These are phyloP conservation scores for Propsilocerus akamusi DNA, from an alignment of 1,140 invertebrate genomes.

Conservation along the genomic window DNA sequence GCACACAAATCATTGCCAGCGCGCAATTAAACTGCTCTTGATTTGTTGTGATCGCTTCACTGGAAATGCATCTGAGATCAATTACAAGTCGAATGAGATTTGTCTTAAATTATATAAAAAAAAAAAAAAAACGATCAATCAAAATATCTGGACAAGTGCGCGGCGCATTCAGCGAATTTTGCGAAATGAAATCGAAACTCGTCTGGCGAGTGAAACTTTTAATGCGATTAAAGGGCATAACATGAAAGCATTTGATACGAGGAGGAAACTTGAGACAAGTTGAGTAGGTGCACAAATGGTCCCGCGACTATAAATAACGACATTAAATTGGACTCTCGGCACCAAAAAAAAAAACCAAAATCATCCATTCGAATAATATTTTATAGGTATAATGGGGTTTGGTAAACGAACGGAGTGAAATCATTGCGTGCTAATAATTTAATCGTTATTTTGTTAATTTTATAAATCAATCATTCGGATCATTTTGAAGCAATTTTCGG, in stretches of 20 bases:
- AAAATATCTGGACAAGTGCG: background rate
- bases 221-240: too few relatives aligned
- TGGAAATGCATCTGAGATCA: background rate
- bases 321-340: too few relatives aligned
- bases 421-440: constrained; percentile 3
- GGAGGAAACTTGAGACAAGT: background rate
- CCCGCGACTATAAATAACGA: background rate
- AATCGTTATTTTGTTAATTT: background rate
- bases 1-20: too few relatives aligned
- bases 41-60: background rate
- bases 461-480: constrained; percentile 3
- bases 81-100: background rate
- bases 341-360: too few relatives aligned
- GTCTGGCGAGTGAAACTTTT: too few relatives aligned
- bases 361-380: too few relatives aligned
- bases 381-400: too few relatives aligned
- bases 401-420: too few relatives aligned
- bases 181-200: background rate
- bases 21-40: background rate
- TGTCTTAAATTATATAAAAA: too few relatives aligned
- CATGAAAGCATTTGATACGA: too few relatives aligned
- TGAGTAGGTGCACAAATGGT: background rate
- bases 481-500: too few relatives aligned
- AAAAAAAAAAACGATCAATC: constrained; percentile 1
- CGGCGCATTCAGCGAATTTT: too few relatives aligned